phyloP scores from a whole-genome alignment of 2,113 vertebrate genomes.

The Poeciliopsis retropinna region DNA sequence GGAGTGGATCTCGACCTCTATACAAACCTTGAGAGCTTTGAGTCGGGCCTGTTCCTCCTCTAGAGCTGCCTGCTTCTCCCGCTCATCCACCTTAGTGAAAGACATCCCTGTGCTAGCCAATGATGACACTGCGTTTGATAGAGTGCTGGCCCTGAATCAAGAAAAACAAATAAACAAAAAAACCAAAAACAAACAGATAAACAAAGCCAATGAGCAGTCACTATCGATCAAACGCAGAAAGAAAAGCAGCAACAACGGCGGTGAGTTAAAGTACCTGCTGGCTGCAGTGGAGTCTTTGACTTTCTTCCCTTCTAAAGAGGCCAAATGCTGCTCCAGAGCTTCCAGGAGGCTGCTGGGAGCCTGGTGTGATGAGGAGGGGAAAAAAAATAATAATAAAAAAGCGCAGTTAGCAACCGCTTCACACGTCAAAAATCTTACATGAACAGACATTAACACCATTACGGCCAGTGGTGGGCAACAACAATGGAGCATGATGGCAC shows the following conservation, averaged over 20 bases:
- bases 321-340: slow-evolving; percentile 98
- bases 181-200: not conserved
- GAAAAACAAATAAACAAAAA: slow-evolving; percentile 34
- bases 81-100: slow-evolving; percentile 97
- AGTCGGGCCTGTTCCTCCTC: slow-evolving; percentile 97
- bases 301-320: slow-evolving; percentile 98
- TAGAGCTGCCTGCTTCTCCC: slow-evolving; percentile 98
- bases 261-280: slow-evolving; percentile 86
- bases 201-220: slow-evolving; percentile 3
- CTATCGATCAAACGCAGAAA: not conserved
- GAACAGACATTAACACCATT: slow-evolving; percentile 46
- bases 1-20: not conserved
- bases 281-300: slow-evolving; percentile 98
- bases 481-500: slow-evolving; percentile 27
- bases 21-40: slow-evolving; percentile 94
- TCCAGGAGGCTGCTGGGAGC: slow-evolving; percentile 98
- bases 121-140: slow-evolving; percentile 97
- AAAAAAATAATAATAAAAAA: slow-evolving; percentile 7
- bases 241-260: not conserved
- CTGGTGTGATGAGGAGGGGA: slow-evolving; percentile 58
- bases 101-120: slow-evolving; percentile 97
- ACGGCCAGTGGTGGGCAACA: slow-evolving; percentile 67
- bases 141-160: slow-evolving; percentile 90
- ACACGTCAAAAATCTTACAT: slow-evolving; percentile 24
- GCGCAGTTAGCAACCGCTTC: slow-evolving; percentile 41